Evolutionary conservation across 2,113 vertebrate species (phyloP).

Genomic region (Megaptera novaeangliae): DNA sequence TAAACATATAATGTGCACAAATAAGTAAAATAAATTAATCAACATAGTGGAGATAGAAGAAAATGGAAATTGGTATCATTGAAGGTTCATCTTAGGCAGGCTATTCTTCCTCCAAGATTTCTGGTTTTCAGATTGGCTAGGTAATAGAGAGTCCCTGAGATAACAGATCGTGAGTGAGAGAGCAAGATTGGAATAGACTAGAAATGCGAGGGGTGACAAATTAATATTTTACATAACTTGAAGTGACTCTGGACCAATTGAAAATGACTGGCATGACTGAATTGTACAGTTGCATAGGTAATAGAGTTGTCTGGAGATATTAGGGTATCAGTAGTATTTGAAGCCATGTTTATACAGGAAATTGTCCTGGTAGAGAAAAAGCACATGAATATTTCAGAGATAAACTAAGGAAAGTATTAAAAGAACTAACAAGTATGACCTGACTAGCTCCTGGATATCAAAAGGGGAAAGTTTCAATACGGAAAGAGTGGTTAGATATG

Average conservation of each 20-base stretch:
- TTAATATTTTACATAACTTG: background rate
- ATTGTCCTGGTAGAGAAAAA: background rate
- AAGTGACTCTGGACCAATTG: background rate
- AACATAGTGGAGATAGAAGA: background rate
- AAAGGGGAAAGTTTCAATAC: background rate
- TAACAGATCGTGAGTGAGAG: background rate
- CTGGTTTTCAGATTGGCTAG: background rate
- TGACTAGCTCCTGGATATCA: background rate
- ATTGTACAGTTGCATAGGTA: background rate
- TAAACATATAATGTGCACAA: background rate
- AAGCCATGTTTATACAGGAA: background rate
- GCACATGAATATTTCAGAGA: background rate
- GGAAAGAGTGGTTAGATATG: background rate
- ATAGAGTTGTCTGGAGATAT: background rate
- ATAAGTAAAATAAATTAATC: background rate
- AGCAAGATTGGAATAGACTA: background rate
- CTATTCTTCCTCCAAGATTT: background rate
- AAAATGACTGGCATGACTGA: background rate
- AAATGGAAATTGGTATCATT: background rate
- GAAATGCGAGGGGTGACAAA: background rate
- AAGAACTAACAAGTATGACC: background rate
- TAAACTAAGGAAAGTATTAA: background rate
- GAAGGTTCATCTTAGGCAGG: background rate
- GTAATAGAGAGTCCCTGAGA: background rate
- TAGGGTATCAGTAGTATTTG: background rate